Evolutionary conservation across 2,113 vertebrate genomes (phyloP).

Genomic region (Maccullochella peelii): DNA sequence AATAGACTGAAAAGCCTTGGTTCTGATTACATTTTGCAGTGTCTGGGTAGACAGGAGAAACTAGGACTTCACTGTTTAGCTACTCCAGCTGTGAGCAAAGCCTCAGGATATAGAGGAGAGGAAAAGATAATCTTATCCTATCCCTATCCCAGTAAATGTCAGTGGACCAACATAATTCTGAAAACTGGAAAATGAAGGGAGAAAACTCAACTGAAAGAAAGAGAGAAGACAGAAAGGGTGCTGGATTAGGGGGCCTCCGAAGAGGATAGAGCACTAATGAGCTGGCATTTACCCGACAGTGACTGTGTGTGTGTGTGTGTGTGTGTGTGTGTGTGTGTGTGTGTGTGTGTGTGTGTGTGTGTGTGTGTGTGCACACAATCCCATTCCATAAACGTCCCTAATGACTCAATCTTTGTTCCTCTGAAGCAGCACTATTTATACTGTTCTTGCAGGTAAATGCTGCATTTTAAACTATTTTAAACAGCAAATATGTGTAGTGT

Average conservation of each 20-base stretch:
- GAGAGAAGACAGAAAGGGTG: slow-evolving; percentile 60
- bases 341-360: slow-evolving; percentile 27
- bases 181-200: slow-evolving; percentile 8
- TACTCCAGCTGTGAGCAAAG: slow-evolving; percentile 37
- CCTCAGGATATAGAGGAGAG: background rate
- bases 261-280: slow-evolving; percentile 77
- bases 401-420: slow-evolving; percentile 39
- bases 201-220: slow-evolving; percentile 34
- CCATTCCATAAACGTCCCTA: slow-evolving; percentile 55
- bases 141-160: slow-evolving; percentile 5
- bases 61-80: slow-evolving; percentile 2
- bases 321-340: slow-evolving; percentile 29
- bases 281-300: slow-evolving; percentile 76
- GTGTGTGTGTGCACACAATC: slow-evolving; percentile 46
- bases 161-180: slow-evolving; percentile 33
- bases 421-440: slow-evolving; percentile 14
- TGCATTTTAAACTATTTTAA: background rate
- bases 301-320: slow-evolving; percentile 38
- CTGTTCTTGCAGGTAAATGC: background rate
- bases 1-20: background rate
- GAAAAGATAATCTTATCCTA: slow-evolving; percentile 9
- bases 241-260: slow-evolving; percentile 77
- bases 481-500: background rate
- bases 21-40: slow-evolving; percentile 17
- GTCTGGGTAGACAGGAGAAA: background rate